Conservation (phyloP, 2,113 vertebrate species). For the Phocoena sinus region DNA sequence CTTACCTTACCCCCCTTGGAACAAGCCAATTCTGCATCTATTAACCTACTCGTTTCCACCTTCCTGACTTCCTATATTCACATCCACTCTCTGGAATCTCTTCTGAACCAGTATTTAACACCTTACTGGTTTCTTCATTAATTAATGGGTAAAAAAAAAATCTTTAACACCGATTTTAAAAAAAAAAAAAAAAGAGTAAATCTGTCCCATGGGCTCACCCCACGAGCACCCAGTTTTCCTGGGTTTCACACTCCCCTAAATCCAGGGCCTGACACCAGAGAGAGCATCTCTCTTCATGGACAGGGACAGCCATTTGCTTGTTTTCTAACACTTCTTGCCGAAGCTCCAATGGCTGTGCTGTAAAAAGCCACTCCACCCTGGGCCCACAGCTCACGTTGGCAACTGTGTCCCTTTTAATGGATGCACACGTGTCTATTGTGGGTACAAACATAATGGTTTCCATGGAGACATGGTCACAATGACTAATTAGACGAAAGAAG, state of each 20-base stretch:
- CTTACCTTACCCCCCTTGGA: background rate
- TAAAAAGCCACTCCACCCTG: slow-evolving; percentile 31
- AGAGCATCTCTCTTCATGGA: rapidly evolving
- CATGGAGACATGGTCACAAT: slow-evolving; percentile 63
- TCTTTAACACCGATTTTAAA: background rate
- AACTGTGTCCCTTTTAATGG: slow-evolving; percentile 61
- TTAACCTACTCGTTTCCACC: background rate
- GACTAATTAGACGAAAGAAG: slow-evolving; percentile 70
- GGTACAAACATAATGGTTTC: slow-evolving; percentile 65
- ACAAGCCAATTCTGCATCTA: background rate
- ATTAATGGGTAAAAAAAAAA: background rate
- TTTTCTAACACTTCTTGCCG: background rate
- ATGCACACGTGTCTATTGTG: slow-evolving; percentile 56
- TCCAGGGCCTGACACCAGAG: background rate
- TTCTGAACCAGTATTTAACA: background rate
- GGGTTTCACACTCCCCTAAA: background rate
- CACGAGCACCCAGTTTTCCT: background rate
- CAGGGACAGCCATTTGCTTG: background rate
- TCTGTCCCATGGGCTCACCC: background rate
- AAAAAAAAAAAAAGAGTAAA: background rate
- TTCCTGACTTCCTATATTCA: background rate
- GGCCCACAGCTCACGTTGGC: background rate
- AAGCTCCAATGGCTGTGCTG: background rate
- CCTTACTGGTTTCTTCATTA: background rate
- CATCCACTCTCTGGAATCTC: background rate